These are phyloP conservation scores for Drosophila burlai DNA, from an alignment of 1,140 invertebrate species.

Conservation along the genomic window DNA sequence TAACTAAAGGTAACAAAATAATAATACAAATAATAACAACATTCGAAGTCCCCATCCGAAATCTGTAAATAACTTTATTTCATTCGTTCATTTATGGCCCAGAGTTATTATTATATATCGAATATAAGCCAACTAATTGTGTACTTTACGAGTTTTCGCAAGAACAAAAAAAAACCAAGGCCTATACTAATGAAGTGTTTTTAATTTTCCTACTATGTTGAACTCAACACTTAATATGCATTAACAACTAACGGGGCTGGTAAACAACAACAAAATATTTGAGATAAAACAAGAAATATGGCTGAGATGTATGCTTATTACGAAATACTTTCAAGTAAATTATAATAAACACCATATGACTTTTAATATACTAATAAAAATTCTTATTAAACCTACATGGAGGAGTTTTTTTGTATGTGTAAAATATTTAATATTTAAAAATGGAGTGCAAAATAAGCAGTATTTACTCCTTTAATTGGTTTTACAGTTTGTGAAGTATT, in stretches of 20 bases:
- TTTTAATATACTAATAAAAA: slow-evolving; percentile 81
- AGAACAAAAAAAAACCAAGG: slow-evolving; percentile 24
- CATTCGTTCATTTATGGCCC: slow-evolving; percentile 43
- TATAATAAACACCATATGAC: slow-evolving; percentile 81
- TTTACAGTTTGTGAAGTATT: neutral
- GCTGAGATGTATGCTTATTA: slow-evolving; percentile 75
- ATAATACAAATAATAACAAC: slow-evolving; percentile 8
- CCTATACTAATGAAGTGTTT: slow-evolving; percentile 41
- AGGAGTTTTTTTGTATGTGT: neutral
- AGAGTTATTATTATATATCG: slow-evolving; percentile 40
- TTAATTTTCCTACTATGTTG: slow-evolving; percentile 71
- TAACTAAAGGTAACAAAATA: slow-evolving; percentile 36
- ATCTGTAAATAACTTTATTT: slow-evolving; percentile 77
- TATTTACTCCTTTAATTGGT: neutral
- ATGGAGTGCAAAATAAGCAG: neutral
- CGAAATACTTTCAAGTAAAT: slow-evolving; percentile 77
- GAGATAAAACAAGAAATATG: slow-evolving; percentile 34
- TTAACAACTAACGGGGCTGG: slow-evolving; percentile 45
- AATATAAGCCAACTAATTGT: slow-evolving; percentile 53
- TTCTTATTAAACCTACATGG: slow-evolving; percentile 75
- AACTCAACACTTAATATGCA: slow-evolving; percentile 53
- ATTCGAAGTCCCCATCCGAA: slow-evolving; percentile 31
- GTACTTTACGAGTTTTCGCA: slow-evolving; percentile 51
- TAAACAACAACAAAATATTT: slow-evolving; percentile 37
- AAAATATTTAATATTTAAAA: neutral